A percentile compares a stretch with the other conserved stretches of the same genome.
phyloP scores from a whole-genome alignment of 1,140 invertebrate genomes.

The Panagrolaimus sp. region DNA sequence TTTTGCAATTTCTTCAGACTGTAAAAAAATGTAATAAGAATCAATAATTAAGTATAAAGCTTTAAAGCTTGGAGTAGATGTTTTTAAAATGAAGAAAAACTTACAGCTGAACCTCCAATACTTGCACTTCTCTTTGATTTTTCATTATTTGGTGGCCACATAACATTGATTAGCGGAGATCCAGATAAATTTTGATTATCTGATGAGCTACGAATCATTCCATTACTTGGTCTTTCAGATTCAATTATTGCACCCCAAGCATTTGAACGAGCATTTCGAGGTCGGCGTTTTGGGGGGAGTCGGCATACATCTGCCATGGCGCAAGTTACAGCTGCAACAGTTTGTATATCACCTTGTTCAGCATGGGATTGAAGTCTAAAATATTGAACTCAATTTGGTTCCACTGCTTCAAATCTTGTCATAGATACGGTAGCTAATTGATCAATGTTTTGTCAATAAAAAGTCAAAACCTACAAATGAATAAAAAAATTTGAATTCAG shows the following conservation, averaged over 20 bases:
- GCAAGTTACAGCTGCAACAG: not conserved
- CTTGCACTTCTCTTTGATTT: constrained; percentile 6
- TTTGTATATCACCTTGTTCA: not conserved
- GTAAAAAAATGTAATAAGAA: not conserved
- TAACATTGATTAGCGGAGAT: not conserved
- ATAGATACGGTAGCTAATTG: too few relatives aligned
- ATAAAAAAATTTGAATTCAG: too few relatives aligned
- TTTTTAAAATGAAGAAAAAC: not conserved
- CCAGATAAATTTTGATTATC: not conserved
- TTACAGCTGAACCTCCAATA: not conserved
- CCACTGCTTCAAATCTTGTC: too few relatives aligned
- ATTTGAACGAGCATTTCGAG: not conserved
- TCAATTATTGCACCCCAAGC: too few relatives aligned
- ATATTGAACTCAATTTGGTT: too few relatives aligned
- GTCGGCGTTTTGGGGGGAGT: not conserved
- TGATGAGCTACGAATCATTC: not conserved
- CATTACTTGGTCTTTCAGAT: too few relatives aligned
- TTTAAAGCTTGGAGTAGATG: not conserved
- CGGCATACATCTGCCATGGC: not conserved
- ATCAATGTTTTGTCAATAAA: too few relatives aligned
- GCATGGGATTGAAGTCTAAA: not conserved
- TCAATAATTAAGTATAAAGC: not conserved
- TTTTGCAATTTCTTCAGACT: constrained; percentile 9
- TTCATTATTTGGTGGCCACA: not conserved
- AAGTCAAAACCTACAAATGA: too few relatives aligned